phyloP scores from a whole-genome alignment of 2,797 vertebrate genomes.

The Martes flavigula region DNA sequence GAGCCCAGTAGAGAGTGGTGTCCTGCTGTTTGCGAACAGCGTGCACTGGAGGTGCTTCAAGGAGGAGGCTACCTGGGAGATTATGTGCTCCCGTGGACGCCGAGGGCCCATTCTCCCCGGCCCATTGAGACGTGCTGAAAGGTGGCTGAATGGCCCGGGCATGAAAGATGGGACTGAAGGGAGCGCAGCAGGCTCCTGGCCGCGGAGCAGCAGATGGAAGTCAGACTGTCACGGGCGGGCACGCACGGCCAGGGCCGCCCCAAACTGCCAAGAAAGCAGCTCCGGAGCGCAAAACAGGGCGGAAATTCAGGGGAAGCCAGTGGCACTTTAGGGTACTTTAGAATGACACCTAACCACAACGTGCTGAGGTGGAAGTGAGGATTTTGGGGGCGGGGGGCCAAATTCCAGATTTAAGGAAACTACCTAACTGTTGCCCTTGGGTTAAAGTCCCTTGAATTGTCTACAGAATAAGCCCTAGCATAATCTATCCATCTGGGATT shows the following conservation, averaged over 20 bases:
- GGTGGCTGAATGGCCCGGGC: slow-evolving; percentile 31
- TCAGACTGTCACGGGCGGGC: not conserved
- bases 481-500: not conserved
- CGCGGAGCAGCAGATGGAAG: not conserved
- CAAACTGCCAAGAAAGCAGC: not conserved
- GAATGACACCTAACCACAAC: not conserved
- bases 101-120: slow-evolving; percentile 41
- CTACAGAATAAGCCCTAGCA: not conserved
- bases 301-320: not conserved
- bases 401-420: not conserved
- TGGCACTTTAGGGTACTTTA: not conserved
- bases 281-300: not conserved
- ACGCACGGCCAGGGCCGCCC: not conserved
- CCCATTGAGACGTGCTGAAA: slow-evolving; percentile 62
- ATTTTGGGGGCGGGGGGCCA: not conserved
- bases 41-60: slow-evolving; percentile 74
- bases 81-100: not conserved
- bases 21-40: not conserved
- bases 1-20: slow-evolving; percentile 79
- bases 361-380: not conserved
- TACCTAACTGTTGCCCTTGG: not conserved
- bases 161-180: slow-evolving; percentile 51
- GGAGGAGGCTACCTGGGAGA: slow-evolving; percentile 80
- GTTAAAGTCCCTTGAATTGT: not conserved
- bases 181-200: slow-evolving; percentile 26